Evolutionary conservation across 2,888 invertebrate species (phyloP), one percentile per base, ranked within the genome.

Genomic region (Hemicrepidius hirtus): DNA sequence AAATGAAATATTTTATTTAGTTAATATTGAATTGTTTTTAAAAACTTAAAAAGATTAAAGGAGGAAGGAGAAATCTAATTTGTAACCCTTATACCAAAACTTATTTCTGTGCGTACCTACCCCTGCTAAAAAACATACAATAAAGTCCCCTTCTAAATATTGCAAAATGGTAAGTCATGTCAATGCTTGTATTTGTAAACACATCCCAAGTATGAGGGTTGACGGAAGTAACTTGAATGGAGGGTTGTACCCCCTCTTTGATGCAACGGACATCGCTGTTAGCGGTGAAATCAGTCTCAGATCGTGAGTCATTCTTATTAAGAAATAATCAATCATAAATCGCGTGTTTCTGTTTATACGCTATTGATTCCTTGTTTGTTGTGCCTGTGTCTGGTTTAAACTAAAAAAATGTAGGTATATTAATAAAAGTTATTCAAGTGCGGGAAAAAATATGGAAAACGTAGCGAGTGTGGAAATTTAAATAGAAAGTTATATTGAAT

Each of bases 241-340:
- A 83, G 83, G 81, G 83, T 80, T 82, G 80, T 75, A 77, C 77
- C 80, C 81, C 81, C 76, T 71, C 77, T 79, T 76, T 80, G 82
- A 82, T 83, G 82, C 82, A 83, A 82, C 82, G 79, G 77, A 77
- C 77, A 79, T 76, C 74, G 75, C 77, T 78, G 78, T 78, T 78
- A 73, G 73, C 73, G 78, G 78, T 77, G 78, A 81, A 84, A 82
- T 82, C 83, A 82, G 84, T 83, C 78, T 65, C 70, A 79, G 78
- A 78, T 76, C 78, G 81, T 83, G 83, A 83, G 79, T 84, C 84
- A 84, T 79, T 71, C 73, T 74, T 71, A 81, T 77, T 76, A 82
- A 76, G 76, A 75, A 78, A 76, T 76, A 78, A 81, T 81, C 78
- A 79, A 81, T 80, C 78, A 76, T 72, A 73, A 68, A 75, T 69